Evolutionary conservation across 2,113 vertebrate species (phyloP), one percentile per base, ranked within the genome.

Genomic region (Ceratotherium simum): DNA sequence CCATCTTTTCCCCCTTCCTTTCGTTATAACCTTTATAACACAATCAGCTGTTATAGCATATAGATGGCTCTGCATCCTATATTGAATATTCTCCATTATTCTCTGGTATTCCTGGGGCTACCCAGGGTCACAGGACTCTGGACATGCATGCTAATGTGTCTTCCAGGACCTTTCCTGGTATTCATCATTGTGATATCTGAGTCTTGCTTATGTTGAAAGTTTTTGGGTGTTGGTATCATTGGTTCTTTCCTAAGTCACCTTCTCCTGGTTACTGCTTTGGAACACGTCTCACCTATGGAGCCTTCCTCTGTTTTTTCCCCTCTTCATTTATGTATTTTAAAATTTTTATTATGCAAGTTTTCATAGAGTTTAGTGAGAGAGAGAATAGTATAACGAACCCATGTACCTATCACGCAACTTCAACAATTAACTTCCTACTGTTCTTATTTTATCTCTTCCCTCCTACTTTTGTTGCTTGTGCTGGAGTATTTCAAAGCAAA

Each of bases 401-500:
- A 67, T 46, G 39, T 91, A 58, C 25, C 48, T 83, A 23, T 94
- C 36, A 69, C 39, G 8, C 78, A 86, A 17, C 42, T 60, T 85
- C 31, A 76, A 39, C 14, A 91, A 14, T 95, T 72, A 80, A 83
- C 11, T 69, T 64, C 64, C 48, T 83, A 25, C 18, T 81, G 1
- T 72, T 82, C 4, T 81, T 70, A 54, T 54, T 54, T 54, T 54
- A 6, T 56, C 5, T 54, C 17, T 73, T 58, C 23, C 51, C 14
- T 10, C 54, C n/a, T 33, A 17, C 69, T 90, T 27, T 86, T 93
- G 31, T 51, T 65, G 29, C 70, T 93, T 95, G 20, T 93, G 56
- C 21, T 78, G 33, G 75, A 90, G 70, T 93, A 79, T 83, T 73
- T 91, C 86, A 80, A 95, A 91, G 90, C 21, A 93, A 76, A 84